Percentiles rank a stretch among this genome's conserved stretches.
These are phyloP conservation scores for Diabrotica balteata DNA, from an alignment of 2,888 invertebrate genomes.

Conservation along the genomic window DNA sequence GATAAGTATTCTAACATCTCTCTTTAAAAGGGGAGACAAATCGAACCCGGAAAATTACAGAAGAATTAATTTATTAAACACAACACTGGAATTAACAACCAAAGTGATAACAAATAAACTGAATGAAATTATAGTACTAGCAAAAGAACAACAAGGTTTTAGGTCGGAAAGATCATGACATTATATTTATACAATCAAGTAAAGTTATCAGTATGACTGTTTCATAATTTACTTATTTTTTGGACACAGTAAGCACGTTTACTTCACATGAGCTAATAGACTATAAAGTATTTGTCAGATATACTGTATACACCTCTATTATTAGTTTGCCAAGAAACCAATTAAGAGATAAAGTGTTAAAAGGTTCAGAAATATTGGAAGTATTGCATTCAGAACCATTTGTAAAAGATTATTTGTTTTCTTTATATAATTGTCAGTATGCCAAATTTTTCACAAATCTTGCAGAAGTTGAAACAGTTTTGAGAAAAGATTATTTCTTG, in stretches of 20 bases:
- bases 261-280: slow-evolving; percentile 99
- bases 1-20: no score
- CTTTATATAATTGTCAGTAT: slow-evolving; percentile 60
- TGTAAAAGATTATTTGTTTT: slow-evolving; percentile 59
- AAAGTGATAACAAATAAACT: no score
- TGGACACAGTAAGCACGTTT: slow-evolving; percentile 98
- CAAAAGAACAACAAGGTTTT: no score
- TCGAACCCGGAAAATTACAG: no score
- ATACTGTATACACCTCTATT: slow-evolving; percentile 84
- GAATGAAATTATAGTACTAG: no score
- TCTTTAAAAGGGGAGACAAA: no score
- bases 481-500: slow-evolving; percentile 91
- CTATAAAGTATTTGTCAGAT: slow-evolving; percentile 85
- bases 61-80: no score
- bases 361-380: slow-evolving; percentile 61
- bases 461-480: slow-evolving; percentile 77
- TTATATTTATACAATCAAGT: no score
- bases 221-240: no score
- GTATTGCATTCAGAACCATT: slow-evolving; percentile 59
- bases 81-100: no score
- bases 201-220: no score
- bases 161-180: no score
- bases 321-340: slow-evolving; percentile 83
- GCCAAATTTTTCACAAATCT: slow-evolving; percentile 82
- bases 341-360: slow-evolving; percentile 75